Conservation (phyloP, 2,888 invertebrate genomes). For the Cenopis cana region DNA sequence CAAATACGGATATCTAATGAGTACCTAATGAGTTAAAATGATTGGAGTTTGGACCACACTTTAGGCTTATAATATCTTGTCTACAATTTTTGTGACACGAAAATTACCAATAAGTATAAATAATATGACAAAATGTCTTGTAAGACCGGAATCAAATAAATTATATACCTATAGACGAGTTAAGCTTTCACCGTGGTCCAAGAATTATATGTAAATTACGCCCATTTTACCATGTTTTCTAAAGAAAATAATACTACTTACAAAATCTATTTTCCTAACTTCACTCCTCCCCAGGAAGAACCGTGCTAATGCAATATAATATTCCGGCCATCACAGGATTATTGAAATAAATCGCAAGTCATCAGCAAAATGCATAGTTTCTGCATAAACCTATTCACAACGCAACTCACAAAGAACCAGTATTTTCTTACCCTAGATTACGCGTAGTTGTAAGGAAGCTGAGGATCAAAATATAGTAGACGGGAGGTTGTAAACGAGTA, state of each 20-base stretch:
- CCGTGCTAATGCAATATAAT: constrained; percentile 56
- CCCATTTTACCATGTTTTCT: too few species aligned
- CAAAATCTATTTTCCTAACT: constrained; percentile 15
- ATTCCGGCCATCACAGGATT: constrained; percentile 63
- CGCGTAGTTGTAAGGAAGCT: not conserved
- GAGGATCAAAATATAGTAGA: not conserved
- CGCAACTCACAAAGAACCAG: not conserved
- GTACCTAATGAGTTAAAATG: too few species aligned
- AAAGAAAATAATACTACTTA: not conserved
- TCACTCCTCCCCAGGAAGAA: constrained; percentile 28
- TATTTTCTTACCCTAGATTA: not conserved
- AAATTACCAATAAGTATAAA: too few species aligned
- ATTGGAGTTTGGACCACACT: too few species aligned
- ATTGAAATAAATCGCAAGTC: constrained; percentile 75
- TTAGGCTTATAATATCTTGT: too few species aligned
- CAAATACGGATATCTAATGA: too few species aligned
- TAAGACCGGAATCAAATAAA: too few species aligned
- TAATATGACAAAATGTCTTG: too few species aligned
- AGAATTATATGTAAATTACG: too few species aligned
- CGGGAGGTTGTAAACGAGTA: not conserved
- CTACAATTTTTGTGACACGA: too few species aligned
- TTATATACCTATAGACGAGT: too few species aligned
- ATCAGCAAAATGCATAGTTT: constrained; percentile 72
- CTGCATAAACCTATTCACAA: constrained; percentile 45
- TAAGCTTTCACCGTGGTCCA: too few species aligned